phyloP scores from a whole-genome alignment of 2,113 vertebrate species.

The Pseudolaguvia tuberculata region DNA sequence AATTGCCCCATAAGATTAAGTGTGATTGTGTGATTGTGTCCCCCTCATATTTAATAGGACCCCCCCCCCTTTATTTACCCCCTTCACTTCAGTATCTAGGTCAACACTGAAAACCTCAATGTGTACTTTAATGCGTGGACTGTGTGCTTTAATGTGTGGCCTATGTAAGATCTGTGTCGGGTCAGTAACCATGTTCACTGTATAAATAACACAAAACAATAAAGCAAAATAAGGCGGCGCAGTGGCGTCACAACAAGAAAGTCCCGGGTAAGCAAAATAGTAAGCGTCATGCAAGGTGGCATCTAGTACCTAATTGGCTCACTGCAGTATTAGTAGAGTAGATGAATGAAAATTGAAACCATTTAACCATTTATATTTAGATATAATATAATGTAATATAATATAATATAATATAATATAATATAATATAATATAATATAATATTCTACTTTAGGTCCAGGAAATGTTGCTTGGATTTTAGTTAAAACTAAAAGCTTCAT shows the following conservation, averaged over 20 bases:
- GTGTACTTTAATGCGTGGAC: background rate
- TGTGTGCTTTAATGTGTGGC: background rate
- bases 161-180: background rate
- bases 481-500: background rate
- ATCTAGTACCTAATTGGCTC: background rate
- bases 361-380: background rate
- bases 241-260: no score
- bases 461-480: background rate
- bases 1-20: no score
- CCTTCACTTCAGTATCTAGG: no score
- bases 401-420: no score
- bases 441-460: background rate
- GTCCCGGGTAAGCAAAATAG: no score
- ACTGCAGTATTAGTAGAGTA: background rate
- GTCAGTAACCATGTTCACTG: background rate
- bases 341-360: no score
- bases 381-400: background rate
- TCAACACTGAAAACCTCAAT: no score
- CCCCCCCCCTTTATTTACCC: no score
- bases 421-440: no score
- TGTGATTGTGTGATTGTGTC: no score
- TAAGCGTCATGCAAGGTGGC: background rate
- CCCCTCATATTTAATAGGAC: no score
- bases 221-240: background rate
- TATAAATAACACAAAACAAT: background rate